phyloP scores from a whole-genome alignment of 2,888 invertebrate genomes.

The Drosophila lacicola region DNA sequence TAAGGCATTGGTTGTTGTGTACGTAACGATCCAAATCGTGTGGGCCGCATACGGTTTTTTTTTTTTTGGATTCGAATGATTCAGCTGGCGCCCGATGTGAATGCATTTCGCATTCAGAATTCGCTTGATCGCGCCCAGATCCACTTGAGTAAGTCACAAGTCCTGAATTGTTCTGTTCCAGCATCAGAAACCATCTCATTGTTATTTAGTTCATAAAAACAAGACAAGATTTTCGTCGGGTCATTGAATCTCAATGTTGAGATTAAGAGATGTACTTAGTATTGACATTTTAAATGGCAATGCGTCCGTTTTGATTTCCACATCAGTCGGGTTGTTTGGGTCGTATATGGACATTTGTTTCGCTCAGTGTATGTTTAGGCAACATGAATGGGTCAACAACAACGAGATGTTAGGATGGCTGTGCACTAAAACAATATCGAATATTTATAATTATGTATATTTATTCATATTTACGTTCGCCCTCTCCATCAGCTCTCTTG shows the following conservation, averaged over 20 bases:
- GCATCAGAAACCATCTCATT: not conserved
- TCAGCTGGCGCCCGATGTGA: conserved; percentile 39
- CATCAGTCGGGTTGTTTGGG: too few species aligned
- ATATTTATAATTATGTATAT: not conserved
- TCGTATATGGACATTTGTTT: not conserved
- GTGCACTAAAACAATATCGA: not conserved
- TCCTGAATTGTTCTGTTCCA: conserved; percentile 8
- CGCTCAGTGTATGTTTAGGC: not conserved
- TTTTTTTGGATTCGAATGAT: conserved; percentile 36
- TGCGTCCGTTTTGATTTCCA: too few species aligned
- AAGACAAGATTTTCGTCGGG: not conserved
- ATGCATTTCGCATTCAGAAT: conserved; percentile 15
- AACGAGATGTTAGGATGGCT: not conserved
- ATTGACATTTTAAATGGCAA: too few species aligned
- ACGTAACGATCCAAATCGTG: conserved; percentile 33
- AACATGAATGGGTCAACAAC: conserved; percentile 6
- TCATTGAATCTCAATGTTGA: too few species aligned
- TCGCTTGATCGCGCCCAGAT: conserved; percentile 14
- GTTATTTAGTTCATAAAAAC: conserved; percentile 5
- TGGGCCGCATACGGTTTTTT: conserved; percentile 23
- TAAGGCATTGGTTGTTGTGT: conserved; percentile 26
- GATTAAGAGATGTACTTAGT: too few species aligned
- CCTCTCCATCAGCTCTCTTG: not conserved
- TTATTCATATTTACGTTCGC: not conserved
- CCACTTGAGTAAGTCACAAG: conserved; percentile 32